These are phyloP conservation scores for Plebejus argus DNA, from an alignment of 2,888 invertebrate genomes.

Conservation along the genomic window DNA sequence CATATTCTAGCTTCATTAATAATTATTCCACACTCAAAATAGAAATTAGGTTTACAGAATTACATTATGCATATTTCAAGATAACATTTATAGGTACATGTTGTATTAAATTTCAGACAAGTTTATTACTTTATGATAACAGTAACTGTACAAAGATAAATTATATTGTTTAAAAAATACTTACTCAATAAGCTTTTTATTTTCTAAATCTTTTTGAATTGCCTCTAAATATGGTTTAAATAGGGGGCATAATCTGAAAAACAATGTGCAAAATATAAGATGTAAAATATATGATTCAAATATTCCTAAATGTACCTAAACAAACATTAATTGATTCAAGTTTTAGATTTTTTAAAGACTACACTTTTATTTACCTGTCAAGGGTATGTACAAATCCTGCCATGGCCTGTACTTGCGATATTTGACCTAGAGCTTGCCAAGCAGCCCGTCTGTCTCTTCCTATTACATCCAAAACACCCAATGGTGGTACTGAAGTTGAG, in stretches of 20 bases:
- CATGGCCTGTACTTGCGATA: conserved; percentile 93
- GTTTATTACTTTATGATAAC: neutral
- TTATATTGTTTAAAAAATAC: conserved; percentile 42
- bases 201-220: conserved; percentile 92
- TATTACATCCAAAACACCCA: conserved; percentile 97
- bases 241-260: conserved; percentile 87
- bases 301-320: neutral
- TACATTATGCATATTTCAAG: neutral
- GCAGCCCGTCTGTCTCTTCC: conserved; percentile 95
- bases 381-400: conserved; percentile 94
- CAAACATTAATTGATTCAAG: neutral
- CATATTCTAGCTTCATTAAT: too few relatives aligned
- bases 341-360: conserved; percentile 2
- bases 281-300: neutral
- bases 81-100: neutral
- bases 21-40: neutral
- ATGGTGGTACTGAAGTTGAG: conserved; percentile 86
- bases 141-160: neutral
- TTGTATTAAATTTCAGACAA: conserved; percentile 10
- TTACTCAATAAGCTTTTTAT: conserved; percentile 82
- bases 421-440: conserved; percentile 95
- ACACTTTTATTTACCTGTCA: conserved; percentile 76
- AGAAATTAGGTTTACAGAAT: neutral
- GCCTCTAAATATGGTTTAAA: conserved; percentile 96
- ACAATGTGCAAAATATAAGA: neutral